phyloP scores from a whole-genome alignment of 53 echinoderm and acorn worm species.

The Echinometra lucunter region DNA sequence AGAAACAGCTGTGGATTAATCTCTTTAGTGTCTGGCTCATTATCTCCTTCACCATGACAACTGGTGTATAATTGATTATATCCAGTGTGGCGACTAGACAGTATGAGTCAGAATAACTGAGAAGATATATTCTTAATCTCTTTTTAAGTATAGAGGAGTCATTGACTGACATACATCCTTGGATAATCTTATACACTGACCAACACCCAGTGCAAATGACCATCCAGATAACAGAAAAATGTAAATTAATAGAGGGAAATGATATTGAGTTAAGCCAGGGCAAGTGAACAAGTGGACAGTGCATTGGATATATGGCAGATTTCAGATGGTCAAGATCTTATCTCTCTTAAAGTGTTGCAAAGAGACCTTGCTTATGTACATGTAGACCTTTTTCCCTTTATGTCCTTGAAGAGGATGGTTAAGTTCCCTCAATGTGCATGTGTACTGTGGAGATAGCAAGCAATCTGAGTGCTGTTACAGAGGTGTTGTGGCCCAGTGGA shows the following conservation, averaged over 20 bases:
- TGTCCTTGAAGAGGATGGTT: too few species aligned
- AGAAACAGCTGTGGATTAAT: constrained; percentile 19
- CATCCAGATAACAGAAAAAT: neutral
- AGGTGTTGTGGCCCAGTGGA: too few species aligned
- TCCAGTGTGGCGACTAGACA: constrained; percentile 31
- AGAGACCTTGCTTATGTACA: too few species aligned
- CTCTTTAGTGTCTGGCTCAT: constrained; percentile 48
- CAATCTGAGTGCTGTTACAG: too few species aligned
- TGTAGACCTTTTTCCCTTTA: too few species aligned
- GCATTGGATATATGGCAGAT: neutral
- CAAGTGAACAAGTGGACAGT: neutral
- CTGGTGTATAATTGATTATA: constrained; percentile 29
- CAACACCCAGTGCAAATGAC: constrained; percentile 9
- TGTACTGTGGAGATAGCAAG: too few species aligned
- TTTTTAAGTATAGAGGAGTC: neutral
- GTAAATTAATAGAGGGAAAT: neutral
- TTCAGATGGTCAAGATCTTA: too few species aligned
- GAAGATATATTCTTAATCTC: neutral
- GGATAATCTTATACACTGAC: constrained; percentile 19
- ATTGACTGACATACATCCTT: neutral
- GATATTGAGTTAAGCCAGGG: neutral
- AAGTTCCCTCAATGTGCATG: neutral
- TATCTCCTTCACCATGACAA: constrained; percentile 57
- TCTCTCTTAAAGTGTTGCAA: too few species aligned
- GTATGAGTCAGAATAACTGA: neutral